phyloP scores from a whole-genome alignment of 2,113 vertebrate genomes.

The Gasterosteus aculeatus region DNA sequence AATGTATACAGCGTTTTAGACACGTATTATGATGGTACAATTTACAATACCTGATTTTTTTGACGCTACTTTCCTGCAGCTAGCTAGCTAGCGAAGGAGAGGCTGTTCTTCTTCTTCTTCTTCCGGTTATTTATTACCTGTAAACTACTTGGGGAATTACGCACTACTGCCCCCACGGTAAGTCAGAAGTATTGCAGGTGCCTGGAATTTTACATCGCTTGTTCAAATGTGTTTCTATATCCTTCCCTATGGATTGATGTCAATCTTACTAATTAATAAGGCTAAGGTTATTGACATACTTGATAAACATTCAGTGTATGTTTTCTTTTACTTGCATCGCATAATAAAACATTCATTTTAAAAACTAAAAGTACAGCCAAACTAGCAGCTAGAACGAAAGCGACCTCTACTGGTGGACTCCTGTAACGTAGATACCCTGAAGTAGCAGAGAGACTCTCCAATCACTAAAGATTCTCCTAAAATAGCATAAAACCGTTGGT shows the following conservation, averaged over 20 bases:
- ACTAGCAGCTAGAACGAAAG: background rate
- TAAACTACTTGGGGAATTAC: background rate
- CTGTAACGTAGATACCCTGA: background rate
- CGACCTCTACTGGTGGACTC: constrained; percentile 1
- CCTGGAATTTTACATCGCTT: background rate
- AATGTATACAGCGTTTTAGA: background rate
- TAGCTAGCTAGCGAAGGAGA: constrained; percentile 52
- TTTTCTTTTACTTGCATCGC: background rate
- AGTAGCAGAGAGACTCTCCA: background rate
- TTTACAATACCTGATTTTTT: constrained; percentile 62
- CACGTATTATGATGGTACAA: background rate
- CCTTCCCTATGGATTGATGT: background rate
- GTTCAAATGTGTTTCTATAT: background rate
- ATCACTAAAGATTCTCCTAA: background rate
- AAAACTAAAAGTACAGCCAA: background rate
- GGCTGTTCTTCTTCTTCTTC: constrained; percentile 34
- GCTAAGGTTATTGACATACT: background rate
- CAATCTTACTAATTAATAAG: background rate
- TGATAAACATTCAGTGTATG: background rate
- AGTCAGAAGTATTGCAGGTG: background rate
- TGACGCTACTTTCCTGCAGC: constrained; percentile 69
- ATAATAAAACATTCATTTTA: background rate
- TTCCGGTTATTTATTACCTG: constrained; percentile 12
- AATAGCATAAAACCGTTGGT: background rate
- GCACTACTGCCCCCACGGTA: constrained; percentile 34